Base-by-base conservation (phyloP, 1,140 invertebrate genomes). In the Macrobrachium nipponense region DNA sequence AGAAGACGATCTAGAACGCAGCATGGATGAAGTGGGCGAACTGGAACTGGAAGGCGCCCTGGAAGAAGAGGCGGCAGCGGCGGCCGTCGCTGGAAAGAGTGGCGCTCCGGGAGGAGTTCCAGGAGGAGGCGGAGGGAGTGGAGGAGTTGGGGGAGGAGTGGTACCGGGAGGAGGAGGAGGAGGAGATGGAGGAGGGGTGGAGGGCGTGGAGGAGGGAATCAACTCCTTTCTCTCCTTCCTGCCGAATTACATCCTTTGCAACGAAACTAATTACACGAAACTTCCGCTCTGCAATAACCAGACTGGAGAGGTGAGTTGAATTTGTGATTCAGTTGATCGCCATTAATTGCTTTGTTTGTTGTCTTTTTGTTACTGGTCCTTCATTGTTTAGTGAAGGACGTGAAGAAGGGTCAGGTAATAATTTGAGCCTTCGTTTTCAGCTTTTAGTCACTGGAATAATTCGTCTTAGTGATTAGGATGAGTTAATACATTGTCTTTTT, bases 201-300 rank as follows among this genome's bases (percentile, higher is more conserved):
- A 58, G 20, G 75, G 78, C 27, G 82, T 78, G 62, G 64, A 85
- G 18, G 70, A 23, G 36, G 82, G 82, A 2, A 85, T 85, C 44
- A 66, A 85, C 20, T 18, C 62, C 8, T 85, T 85, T 64, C 82
- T 79, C 62, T 14, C 75, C 51, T 79, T 85, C 76, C 76, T 85
- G 5, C 76, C 82, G 12, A 60, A 73, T 15, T 85, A 85, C 60
- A 79, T 85, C 51, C 82, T 85, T 64, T 85, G 82, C 66, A 85
- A 85, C 82, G 58, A 44, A 10, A 78, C 75, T 64, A 85, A 85
- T 68, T 85, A 70, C 64, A 85, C 75, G 59, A 85, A 85, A 15
- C 76, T 85, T n/a, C 82, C 82, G 10, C 82, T 85, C 17, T 85
- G 82, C 58, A 85, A 85, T 62, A 85, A 85, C 27, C 20, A 70